phyloP scores from a whole-genome alignment of 2,113 vertebrate species.

The Pangasianodon gigas region DNA sequence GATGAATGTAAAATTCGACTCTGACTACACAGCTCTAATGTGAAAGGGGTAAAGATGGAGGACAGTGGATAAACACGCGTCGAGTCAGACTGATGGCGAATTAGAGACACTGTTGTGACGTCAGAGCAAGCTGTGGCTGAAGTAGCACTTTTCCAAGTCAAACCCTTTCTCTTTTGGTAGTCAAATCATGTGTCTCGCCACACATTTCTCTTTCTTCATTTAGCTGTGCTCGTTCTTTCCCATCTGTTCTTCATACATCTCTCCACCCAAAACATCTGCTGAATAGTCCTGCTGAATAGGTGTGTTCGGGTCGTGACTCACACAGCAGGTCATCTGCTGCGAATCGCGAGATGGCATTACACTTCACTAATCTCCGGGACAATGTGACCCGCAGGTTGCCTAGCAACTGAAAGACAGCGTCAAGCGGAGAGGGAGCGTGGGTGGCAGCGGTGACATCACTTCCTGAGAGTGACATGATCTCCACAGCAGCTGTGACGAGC shows the following conservation, averaged over 20 bases:
- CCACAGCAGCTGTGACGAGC: constrained; percentile 46
- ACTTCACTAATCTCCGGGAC: constrained; percentile 69
- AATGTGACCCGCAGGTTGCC: constrained; percentile 71
- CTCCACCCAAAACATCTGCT: background rate
- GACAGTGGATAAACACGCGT: background rate
- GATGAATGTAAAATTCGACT: background rate
- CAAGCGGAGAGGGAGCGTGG: constrained; percentile 55
- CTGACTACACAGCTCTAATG: background rate
- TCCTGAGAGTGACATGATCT: constrained; percentile 63
- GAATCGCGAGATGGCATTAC: constrained; percentile 63
- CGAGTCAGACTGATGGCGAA: background rate
- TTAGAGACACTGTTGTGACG: background rate
- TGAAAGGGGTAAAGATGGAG: background rate
- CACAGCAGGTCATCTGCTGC: constrained; percentile 33
- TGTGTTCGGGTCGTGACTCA: constrained; percentile 22
- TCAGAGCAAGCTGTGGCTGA: background rate
- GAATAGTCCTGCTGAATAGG: constrained; percentile 18
- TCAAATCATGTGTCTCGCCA: background rate
- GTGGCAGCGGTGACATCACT: constrained; percentile 65
- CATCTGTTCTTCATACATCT: background rate
- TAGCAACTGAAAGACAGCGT: constrained; percentile 65
- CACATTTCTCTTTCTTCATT: background rate
- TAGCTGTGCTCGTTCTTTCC: background rate
- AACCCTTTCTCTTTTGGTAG: background rate
- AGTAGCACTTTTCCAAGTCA: background rate